Percentiles rank a stretch among this genome's conserved stretches.
These are phyloP conservation scores for Oceanodroma leucorhoa DNA, from an alignment of 2,797 vertebrate species.

Conservation along the genomic window DNA sequence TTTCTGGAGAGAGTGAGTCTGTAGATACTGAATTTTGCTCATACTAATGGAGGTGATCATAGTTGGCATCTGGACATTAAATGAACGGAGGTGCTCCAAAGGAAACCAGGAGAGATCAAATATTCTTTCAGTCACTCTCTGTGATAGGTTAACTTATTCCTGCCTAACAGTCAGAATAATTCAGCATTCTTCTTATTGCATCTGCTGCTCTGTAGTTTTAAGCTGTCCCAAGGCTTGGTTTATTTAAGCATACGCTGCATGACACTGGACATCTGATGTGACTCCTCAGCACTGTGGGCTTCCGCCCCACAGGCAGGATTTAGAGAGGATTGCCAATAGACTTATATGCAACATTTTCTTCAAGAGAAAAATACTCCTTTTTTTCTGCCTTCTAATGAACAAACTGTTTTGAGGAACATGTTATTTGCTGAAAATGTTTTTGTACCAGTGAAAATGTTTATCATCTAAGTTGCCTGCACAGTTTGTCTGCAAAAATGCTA, in stretches of 20 bases:
- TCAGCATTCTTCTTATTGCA: neutral
- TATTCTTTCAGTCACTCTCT: neutral
- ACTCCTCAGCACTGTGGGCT: neutral
- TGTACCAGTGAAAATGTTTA: neutral
- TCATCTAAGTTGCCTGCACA: neutral
- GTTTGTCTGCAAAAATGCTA: neutral
- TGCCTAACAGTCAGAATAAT: neutral
- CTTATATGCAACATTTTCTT: neutral
- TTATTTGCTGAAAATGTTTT: slow-evolving; percentile 12
- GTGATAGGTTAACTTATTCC: neutral
- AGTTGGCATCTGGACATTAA: neutral
- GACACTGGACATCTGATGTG: neutral
- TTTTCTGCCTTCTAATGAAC: neutral
- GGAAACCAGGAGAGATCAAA: neutral
- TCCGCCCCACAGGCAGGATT: neutral
- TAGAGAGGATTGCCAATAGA: neutral
- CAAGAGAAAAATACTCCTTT: neutral
- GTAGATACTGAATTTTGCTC: neutral
- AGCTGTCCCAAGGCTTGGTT: neutral
- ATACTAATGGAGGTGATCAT: neutral
- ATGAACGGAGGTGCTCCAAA: neutral
- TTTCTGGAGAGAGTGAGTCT: neutral
- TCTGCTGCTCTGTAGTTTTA: neutral
- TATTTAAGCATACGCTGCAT: neutral
- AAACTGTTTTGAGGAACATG: neutral